These are phyloP conservation scores for Balaenoptera acutorostrata DNA, from an alignment of 2,113 vertebrate genomes.

Conservation along the genomic window DNA sequence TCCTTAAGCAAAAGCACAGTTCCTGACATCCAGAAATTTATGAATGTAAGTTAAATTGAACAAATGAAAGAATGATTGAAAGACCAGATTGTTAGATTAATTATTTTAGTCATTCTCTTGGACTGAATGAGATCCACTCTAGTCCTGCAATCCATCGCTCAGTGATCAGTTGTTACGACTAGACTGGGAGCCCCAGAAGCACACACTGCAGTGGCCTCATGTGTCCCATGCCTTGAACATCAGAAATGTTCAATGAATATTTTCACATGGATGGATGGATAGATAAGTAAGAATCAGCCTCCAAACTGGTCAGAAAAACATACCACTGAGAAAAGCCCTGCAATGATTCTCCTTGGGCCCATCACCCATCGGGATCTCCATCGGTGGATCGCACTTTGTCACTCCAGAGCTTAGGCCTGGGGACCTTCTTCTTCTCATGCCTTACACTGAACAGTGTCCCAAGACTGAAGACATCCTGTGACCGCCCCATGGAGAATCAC, in stretches of 20 bases:
- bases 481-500: constrained; percentile 53
- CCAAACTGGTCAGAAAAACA: constrained; percentile 24
- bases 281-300: neutral
- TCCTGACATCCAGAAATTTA: neutral
- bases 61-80: neutral
- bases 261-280: neutral
- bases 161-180: neutral
- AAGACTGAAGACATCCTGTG: constrained; percentile 68
- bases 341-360: neutral
- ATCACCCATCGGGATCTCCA: accelerated
- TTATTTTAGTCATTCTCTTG: neutral
- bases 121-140: neutral
- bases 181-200: neutral
- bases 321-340: constrained; percentile 23
- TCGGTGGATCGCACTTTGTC: neutral
- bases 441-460: constrained; percentile 65
- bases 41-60: neutral
- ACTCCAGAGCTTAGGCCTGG: constrained; percentile 44
- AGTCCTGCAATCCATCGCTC: neutral
- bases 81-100: neutral
- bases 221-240: neutral
- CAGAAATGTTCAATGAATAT: neutral
- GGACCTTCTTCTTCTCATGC: constrained; percentile 47
- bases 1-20: neutral
- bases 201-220: neutral